Conservation (phyloP, 1,140 invertebrate species). For the Sycophila sp. region DNA sequence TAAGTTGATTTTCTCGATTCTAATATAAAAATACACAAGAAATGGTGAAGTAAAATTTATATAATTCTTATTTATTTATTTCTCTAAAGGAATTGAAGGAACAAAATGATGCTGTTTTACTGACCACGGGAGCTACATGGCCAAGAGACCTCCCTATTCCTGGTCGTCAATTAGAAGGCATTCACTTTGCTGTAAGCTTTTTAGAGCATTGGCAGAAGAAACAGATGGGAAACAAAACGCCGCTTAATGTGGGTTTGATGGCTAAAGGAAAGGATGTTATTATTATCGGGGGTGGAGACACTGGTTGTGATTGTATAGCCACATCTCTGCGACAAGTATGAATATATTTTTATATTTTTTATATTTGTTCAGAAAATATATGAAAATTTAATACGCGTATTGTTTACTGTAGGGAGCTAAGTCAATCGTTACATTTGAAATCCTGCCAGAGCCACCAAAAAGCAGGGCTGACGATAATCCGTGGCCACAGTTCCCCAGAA, state of each 20-base stretch:
- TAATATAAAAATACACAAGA: neutral
- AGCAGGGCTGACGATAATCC: constrained; percentile 88
- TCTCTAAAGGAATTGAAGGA: constrained; percentile 70
- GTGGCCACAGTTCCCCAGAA: constrained; percentile 97
- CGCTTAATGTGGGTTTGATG: constrained; percentile 68
- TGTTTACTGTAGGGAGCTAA: constrained; percentile 83
- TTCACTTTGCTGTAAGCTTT: constrained; percentile 98
- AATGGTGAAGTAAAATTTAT: no score
- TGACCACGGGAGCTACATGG: constrained; percentile 96
- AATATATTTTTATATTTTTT: constrained; percentile 19
- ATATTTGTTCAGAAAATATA: constrained; percentile 17
- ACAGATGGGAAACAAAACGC: constrained; percentile 76
- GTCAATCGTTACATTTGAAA: constrained; percentile 96
- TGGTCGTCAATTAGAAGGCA: constrained; percentile 87
- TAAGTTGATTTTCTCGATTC: constrained; percentile 56
- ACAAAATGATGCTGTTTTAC: constrained; percentile 86
- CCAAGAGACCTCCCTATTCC: constrained; percentile 89
- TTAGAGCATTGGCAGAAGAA: constrained; percentile 97
- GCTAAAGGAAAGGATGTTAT: constrained; percentile 96
- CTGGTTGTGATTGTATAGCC: constrained; percentile 99
- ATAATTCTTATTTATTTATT: neutral
- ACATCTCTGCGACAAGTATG: constrained; percentile 90
- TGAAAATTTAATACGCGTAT: neutral
- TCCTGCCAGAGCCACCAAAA: constrained; percentile 90
- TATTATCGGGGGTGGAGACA: constrained; percentile 98